Conservation (phyloP, 92 coral and sea anemone species). For the Siderastrea radians region DNA sequence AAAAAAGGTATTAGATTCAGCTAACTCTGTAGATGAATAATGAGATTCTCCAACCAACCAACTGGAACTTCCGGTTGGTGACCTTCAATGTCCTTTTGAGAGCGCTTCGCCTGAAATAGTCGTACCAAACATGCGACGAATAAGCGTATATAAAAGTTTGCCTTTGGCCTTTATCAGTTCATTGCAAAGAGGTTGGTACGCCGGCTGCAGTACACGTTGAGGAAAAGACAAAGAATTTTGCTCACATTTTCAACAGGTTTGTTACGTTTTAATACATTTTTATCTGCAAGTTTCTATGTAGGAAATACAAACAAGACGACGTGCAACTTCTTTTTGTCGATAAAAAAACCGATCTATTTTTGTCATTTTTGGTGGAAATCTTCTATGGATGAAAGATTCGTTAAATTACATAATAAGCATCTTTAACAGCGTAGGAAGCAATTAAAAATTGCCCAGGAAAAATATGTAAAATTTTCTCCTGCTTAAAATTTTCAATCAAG, state of each 20-base stretch:
- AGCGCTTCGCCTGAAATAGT: background rate
- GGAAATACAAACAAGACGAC: no score
- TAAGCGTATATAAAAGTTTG: background rate
- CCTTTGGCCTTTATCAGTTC: background rate
- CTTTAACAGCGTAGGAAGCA: background rate
- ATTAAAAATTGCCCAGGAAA: no score
- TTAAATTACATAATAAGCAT: background rate
- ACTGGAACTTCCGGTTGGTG: conserved; percentile 18
- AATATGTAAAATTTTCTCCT: no score
- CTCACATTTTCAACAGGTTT: background rate
- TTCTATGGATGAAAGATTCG: no score
- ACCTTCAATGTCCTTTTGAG: conserved; percentile 30
- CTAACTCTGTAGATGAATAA: background rate
- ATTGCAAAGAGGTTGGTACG: background rate
- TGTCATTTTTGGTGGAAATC: no score
- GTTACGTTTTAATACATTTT: background rate
- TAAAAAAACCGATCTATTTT: no score
- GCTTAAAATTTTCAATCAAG: background rate
- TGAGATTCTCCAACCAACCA: background rate
- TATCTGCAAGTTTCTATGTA: background rate
- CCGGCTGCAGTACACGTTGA: background rate
- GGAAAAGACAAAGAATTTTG: background rate
- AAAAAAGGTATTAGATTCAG: background rate
- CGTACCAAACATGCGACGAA: conserved; percentile 1
- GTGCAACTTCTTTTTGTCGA: no score